These are phyloP conservation scores for Helogale parvula DNA, from an alignment of 2,113 vertebrate species.

Conservation along the genomic window DNA sequence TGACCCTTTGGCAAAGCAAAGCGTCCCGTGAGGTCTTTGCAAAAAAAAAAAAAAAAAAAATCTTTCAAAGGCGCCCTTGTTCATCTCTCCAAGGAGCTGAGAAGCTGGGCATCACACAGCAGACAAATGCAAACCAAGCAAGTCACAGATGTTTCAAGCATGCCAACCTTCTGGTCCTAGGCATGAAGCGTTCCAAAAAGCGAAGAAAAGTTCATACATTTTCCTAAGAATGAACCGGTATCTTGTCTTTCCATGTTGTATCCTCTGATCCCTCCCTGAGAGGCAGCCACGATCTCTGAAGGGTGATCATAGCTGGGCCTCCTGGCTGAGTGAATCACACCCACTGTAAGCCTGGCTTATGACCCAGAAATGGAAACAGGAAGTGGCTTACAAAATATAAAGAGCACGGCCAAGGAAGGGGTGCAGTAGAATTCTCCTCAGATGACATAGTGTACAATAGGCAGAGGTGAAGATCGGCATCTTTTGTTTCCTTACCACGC, in stretches of 20 bases:
- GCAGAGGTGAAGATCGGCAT: neutral
- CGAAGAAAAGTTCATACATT: neutral
- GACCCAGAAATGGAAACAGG: constrained; percentile 60
- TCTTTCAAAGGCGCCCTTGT: neutral
- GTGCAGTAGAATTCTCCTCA: neutral
- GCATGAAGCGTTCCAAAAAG: neutral
- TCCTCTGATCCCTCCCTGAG: neutral
- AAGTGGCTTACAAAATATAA: constrained; percentile 47
- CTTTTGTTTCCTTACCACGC: neutral
- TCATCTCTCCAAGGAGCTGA: neutral
- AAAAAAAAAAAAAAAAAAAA: neutral
- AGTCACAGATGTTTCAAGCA: neutral
- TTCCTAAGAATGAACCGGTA: neutral
- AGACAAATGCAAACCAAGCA: neutral
- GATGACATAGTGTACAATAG: neutral
- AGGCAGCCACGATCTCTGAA: neutral
- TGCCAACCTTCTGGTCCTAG: neutral
- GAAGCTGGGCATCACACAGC: neutral
- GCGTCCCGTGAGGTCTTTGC: neutral
- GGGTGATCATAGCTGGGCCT: neutral
- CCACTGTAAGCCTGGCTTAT: neutral
- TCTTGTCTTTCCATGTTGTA: neutral
- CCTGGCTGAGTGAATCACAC: constrained; percentile 22
- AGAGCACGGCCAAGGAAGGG: neutral
- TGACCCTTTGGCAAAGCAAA: constrained; percentile 18